Conservation (phyloP, 1,140 invertebrate genomes). For the Phymastichus coffea region DNA sequence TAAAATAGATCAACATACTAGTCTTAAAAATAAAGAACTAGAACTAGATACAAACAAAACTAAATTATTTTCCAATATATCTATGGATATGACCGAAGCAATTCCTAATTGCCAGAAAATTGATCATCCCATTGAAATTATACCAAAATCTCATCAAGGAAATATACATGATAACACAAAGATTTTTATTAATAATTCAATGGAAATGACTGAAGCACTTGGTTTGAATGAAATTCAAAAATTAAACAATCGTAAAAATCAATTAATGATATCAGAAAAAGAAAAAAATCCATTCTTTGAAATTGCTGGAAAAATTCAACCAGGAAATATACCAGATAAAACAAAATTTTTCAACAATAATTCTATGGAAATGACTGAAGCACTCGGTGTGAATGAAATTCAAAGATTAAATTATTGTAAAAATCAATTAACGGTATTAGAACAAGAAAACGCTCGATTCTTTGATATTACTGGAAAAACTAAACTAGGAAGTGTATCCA, state of each 20-base stretch:
- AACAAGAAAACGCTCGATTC: no score
- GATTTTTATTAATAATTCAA: slow-evolving; percentile 15
- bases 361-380: slow-evolving; percentile 28
- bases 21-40: not conserved
- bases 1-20: no score
- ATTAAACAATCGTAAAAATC: no score
- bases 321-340: not conserved
- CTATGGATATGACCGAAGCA: slow-evolving; percentile 6
- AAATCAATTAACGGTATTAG: no score
- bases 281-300: no score
- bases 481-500: not conserved
- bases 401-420: no score
- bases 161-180: not conserved
- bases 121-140: not conserved
- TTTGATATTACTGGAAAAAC: no score
- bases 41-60: not conserved
- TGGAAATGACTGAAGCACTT: slow-evolving; percentile 17
- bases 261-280: no score
- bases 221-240: not conserved
- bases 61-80: not conserved
- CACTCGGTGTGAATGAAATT: not conserved
- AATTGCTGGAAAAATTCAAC: not conserved
- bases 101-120: not conserved
- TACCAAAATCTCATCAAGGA: not conserved
- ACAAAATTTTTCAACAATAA: not conserved